Percentiles rank a stretch among this genome's conserved stretches.
Evolutionary conservation across 2,888 invertebrate genomes (phyloP).

Genomic region (Troides oblongomaculatus): DNA sequence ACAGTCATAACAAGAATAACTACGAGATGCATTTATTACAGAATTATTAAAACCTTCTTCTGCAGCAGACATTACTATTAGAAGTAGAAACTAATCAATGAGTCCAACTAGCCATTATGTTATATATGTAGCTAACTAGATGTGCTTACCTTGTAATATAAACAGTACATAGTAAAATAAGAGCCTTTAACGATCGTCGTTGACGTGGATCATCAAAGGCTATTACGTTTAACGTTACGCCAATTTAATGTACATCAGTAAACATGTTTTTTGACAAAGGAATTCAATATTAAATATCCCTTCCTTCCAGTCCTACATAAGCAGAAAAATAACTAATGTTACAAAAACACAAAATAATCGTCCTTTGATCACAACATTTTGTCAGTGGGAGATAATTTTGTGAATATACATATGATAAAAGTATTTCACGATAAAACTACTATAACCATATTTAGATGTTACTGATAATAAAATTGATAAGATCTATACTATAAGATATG

Average conservation of each 20-base stretch:
- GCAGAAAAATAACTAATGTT: not conserved
- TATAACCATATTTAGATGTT: conserved; percentile 8
- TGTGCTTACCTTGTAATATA: too few relatives aligned
- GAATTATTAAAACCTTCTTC: too few relatives aligned
- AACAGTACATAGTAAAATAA: too few relatives aligned
- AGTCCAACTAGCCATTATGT: too few relatives aligned
- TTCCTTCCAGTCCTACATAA: not conserved
- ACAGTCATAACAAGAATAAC: too few relatives aligned
- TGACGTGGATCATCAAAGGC: conserved; percentile 3
- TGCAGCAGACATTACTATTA: too few relatives aligned
- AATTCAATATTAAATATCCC: not conserved
- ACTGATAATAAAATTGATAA: conserved; percentile 16
- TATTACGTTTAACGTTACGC: not conserved
- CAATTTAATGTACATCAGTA: conserved; percentile 9
- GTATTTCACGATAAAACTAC: not conserved
- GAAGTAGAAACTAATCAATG: too few relatives aligned
- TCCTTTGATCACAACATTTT: not conserved
- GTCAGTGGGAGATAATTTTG: not conserved
- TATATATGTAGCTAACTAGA: too few relatives aligned
- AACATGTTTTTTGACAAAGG: conserved; percentile 10
- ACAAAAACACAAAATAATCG: not conserved
- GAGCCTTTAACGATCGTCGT: not conserved
- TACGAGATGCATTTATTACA: too few relatives aligned
- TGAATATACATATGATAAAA: not conserved
- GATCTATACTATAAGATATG: not conserved